Evolutionary conservation across 2,797 vertebrate species (phyloP).

Genomic region (Mycteria americana): DNA sequence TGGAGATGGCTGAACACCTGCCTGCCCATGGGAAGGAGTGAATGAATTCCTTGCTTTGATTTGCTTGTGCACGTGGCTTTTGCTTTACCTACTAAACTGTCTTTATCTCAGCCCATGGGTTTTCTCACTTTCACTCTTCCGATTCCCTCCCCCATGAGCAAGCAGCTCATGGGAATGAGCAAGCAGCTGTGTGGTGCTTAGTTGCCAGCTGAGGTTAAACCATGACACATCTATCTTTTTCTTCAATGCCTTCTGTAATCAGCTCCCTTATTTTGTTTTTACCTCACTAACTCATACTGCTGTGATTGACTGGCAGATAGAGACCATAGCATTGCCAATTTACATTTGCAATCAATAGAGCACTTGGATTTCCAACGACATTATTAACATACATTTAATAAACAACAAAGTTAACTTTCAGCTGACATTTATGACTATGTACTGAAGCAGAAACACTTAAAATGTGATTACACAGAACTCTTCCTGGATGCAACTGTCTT

Average conservation of each 20-base stretch:
- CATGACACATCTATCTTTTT: background rate
- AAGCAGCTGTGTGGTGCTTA: no score
- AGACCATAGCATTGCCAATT: background rate
- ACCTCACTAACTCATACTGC: background rate
- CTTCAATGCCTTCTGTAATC: background rate
- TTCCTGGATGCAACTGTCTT: background rate
- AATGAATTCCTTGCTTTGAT: no score
- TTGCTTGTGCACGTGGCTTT: no score
- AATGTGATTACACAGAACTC: background rate
- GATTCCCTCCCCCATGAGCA: no score
- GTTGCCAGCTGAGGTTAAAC: no score
- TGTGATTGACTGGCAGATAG: background rate
- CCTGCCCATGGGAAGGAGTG: no score
- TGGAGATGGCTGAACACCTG: no score
- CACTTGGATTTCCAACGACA: background rate
- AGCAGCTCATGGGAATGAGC: no score
- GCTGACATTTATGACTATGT: slow-evolving; percentile 13
- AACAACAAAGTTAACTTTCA: slow-evolving; percentile 28
- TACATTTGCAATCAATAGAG: slow-evolving; percentile 41
- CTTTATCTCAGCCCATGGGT: no score
- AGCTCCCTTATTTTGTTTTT: background rate
- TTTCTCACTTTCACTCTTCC: no score
- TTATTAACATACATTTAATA: slow-evolving; percentile 37
- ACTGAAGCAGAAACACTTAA: background rate
- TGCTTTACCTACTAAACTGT: no score